Base-by-base conservation (phyloP, 2,113 vertebrate species). In the Petroica traversi region DNA sequence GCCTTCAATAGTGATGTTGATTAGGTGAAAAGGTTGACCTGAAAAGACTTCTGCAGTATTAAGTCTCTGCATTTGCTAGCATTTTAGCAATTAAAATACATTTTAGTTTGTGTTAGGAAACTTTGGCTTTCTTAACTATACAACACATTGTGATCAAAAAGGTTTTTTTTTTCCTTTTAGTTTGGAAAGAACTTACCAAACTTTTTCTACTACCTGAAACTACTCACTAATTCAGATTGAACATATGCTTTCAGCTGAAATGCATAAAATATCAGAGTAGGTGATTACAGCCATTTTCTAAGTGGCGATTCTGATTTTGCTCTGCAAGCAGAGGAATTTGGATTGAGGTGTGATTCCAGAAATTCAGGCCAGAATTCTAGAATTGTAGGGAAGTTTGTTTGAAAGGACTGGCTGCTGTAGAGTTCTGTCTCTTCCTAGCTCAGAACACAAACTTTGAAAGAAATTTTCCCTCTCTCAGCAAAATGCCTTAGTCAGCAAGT, bases 251-350 rank as follows among this genome's bases (percentile, higher is more conserved):
- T n/a, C 5, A 33, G 7, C 19, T 31, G 24, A 76, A 88, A 68
- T 20, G 20, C 46, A 66, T 14, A 25, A 52, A 90, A 76, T 66
- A 34, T 22, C 63, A 58, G 33, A 64, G 16, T 20, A 77, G 3
- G 25, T 33, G 16, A 73, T 82, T 89, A 45, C 40, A 82, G 24
- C 19, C 7, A 12, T 75, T 89, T 89, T 24, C 12, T 28, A 57
- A 14, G 8, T 45, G 19, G 43, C 4, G 5, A 43, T 22, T 72
- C 33, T 76, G 40, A 61, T 68, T 79, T 51, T 82, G 7, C 7
- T 68, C 36, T 85, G 15, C n/a, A 68, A 36, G 40, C 3, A 72
- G 24, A 9, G 0, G 0, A 31, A 8, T 28, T 75, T 10, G 8
- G 9, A 78, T 85, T 23, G 25, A 75, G 18, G 7, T 41, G 9